Evolutionary conservation across 2,113 vertebrate species (phyloP).

Genomic region (Pagrus major): DNA sequence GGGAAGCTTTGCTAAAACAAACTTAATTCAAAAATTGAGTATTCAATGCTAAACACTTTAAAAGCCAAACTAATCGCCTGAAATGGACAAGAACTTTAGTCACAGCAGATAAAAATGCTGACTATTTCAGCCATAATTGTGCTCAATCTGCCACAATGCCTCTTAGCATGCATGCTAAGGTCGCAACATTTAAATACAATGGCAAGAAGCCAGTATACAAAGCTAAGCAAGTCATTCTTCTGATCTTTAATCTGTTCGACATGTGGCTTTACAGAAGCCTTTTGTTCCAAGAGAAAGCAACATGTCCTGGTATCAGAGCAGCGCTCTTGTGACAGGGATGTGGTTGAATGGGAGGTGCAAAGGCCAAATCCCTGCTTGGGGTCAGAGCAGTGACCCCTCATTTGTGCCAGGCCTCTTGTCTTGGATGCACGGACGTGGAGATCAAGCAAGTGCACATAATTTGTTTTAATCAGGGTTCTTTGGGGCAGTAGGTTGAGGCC

Average conservation of each 20-base stretch:
- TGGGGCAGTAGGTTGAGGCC: conserved; percentile 46
- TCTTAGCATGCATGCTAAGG: too few species aligned
- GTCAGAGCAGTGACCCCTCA: conserved; percentile 48
- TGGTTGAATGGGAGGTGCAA: conserved; percentile 13
- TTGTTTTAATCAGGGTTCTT: conserved; percentile 65
- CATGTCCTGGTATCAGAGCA: conserved; percentile 3
- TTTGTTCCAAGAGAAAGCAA: conserved; percentile 54
- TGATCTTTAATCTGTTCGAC: not conserved
- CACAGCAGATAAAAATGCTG: not conserved
- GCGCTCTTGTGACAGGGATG: conserved; percentile 41
- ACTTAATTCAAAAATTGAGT: not conserved
- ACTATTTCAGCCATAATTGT: not conserved
- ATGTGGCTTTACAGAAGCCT: conserved; percentile 22
- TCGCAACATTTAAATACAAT: not conserved
- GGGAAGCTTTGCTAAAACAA: not conserved
- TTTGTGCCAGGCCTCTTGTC: conserved; percentile 44
- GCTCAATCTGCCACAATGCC: not conserved
- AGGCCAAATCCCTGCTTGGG: conserved; percentile 64
- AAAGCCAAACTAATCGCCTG: too few species aligned
- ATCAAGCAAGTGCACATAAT: conserved; percentile 58
- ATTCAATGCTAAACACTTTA: not conserved
- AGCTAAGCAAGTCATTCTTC: not conserved
- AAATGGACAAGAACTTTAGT: not conserved
- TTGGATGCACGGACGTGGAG: conserved; percentile 31
- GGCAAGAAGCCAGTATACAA: not conserved